phyloP scores from a whole-genome alignment of 2,113 vertebrate species.

The Albula goreensis region DNA sequence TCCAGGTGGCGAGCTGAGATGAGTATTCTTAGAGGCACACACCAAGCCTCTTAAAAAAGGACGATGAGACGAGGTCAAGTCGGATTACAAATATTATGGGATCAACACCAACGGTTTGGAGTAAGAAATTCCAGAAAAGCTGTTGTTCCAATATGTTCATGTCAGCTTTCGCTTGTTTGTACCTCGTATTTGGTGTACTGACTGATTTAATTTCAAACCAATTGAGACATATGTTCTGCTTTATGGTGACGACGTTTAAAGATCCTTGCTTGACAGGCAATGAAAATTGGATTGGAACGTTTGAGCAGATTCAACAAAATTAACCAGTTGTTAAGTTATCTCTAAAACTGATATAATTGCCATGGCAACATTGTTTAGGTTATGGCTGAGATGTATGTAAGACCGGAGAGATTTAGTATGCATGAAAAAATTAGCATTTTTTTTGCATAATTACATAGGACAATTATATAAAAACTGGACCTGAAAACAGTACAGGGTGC shows the following conservation, averaged over 20 bases:
- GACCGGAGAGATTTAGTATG: background rate
- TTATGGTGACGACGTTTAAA: background rate
- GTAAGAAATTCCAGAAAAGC: no score
- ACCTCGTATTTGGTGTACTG: background rate
- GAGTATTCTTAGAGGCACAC: no score
- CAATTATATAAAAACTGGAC: background rate
- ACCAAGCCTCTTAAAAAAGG: no score
- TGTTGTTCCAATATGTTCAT: slow-evolving; percentile 16
- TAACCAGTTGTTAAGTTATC: background rate
- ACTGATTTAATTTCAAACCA: background rate
- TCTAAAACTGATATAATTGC: no score
- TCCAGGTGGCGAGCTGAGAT: background rate
- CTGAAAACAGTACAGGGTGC: background rate
- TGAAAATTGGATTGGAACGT: background rate
- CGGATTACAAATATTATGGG: no score
- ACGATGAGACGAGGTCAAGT: no score
- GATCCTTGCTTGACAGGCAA: background rate
- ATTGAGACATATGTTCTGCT: background rate
- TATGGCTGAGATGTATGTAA: background rate
- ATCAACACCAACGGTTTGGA: no score
- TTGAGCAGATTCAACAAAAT: background rate
- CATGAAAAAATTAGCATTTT: background rate
- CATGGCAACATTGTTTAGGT: background rate
- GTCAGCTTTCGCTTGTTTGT: background rate
- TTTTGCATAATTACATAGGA: background rate